Evolutionary conservation across 2,888 invertebrate genomes (phyloP), one percentile per base, ranked within the genome.

Genomic region (Macrosiphum euphorbiae): DNA sequence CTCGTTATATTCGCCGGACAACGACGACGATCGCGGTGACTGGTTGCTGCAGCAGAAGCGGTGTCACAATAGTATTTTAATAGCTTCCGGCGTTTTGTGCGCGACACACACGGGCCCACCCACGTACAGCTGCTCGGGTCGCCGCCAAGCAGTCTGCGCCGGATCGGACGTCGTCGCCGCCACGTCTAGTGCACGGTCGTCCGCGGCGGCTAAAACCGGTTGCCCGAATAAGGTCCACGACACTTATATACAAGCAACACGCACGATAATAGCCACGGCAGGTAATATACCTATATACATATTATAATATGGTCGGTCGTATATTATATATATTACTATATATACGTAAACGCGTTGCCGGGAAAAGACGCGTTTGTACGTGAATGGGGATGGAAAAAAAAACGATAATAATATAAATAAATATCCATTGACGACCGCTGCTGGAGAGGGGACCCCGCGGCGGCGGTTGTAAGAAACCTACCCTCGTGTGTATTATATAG

Each of bases 41-140:
- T 35, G 55, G 58, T 44, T 24, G 67, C 91, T 20, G 78, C 78
- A 35, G 35, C 78, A 20, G 35, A 41, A 78, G 84, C 86, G 58
- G 94, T 94, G 94, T 94, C 86, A 94, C 94, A 94, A 94, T 94
- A 94, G 94, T 86, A 90, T 94, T 94, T 94, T 94, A 94, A 94
- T 94, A 94, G 94, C 94, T 94, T 94, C 94, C 94, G 94, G 94
- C 94, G 94, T 94, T 94, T 94, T 94, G 94, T 94, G 92, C 58
- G 61, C 85, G 90, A n/a, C 44, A 28, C 90, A 52, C 84, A 84
- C 55, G 10, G 50, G 92, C 88, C 92, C 92, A 92, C 92, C 92
- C 92, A 92, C 92, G 92, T 78, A 88, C 92, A 88, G 52, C 92
- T 88, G 94, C 90, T 16, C 88, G 24, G 90, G 85, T 86, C 67